Evolutionary conservation across 2,888 invertebrate species (phyloP).

Genomic region (Agonopterix heracliana): DNA sequence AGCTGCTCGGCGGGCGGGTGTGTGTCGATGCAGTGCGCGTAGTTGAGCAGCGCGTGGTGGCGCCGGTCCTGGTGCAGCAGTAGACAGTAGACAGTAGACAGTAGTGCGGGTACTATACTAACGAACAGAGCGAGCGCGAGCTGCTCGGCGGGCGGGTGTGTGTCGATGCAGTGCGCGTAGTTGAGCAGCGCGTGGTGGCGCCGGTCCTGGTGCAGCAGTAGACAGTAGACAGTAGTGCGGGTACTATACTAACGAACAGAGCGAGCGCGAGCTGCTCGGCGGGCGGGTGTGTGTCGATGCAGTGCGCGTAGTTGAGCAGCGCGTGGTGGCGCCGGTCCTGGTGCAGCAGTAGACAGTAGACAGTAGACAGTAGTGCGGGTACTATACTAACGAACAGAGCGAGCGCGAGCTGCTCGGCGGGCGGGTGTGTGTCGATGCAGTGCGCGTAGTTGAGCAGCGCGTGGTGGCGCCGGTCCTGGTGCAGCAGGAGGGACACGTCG

Average conservation of each 20-base stretch:
- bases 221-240: conserved; percentile 18
- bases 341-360: conserved; percentile 81
- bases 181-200: conserved; percentile 92
- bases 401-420: conserved; percentile 86
- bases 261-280: conserved; percentile 88
- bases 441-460: conserved; percentile 91
- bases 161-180: conserved; percentile 88
- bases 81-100: too few relatives aligned
- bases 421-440: conserved; percentile 83
- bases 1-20: too few relatives aligned
- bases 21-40: too few relatives aligned
- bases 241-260: conserved; percentile 79
- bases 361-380: background rate
- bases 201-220: conserved; percentile 92
- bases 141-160: conserved; percentile 84
- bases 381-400: conserved; percentile 83
- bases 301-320: conserved; percentile 90
- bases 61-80: too few relatives aligned
- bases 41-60: too few relatives aligned
- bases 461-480: conserved; percentile 93
- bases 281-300: conserved; percentile 83
- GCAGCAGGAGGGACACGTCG: conserved; percentile 91
- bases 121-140: conserved; percentile 87
- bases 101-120: conserved; percentile 39
- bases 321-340: conserved; percentile 93